These are phyloP conservation scores for Anguilla japonica DNA, from an alignment of 2,113 vertebrate genomes.

Conservation along the genomic window DNA sequence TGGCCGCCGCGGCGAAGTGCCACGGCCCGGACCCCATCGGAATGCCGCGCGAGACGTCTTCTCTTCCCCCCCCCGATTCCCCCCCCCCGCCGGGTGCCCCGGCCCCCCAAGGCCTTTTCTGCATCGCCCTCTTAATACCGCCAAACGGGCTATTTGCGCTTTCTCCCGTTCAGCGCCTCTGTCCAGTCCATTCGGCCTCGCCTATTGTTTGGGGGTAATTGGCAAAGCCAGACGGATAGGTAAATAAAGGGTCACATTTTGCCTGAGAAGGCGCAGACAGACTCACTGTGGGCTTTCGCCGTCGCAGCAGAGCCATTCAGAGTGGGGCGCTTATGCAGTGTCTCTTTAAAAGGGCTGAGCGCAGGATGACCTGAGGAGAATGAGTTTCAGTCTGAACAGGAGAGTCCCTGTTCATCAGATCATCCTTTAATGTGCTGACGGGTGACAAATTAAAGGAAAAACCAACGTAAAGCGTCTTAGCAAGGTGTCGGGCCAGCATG, in stretches of 20 bases:
- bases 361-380: background rate
- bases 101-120: constrained; percentile 9
- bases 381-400: background rate
- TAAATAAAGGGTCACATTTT: background rate
- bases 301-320: background rate
- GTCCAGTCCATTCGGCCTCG: background rate
- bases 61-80: background rate
- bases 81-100: constrained; percentile 8
- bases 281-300: background rate
- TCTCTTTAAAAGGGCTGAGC: background rate
- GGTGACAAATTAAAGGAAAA: too few relatives aligned
- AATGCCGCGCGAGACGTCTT: background rate
- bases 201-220: background rate
- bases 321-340: background rate
- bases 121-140: constrained; percentile 26
- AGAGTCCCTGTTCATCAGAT: background rate
- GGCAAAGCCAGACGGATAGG: background rate
- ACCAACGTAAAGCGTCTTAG: too few relatives aligned
- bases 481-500: too few relatives aligned
- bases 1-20: background rate
- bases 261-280: background rate
- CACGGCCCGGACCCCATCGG: background rate
- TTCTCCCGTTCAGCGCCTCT: background rate
- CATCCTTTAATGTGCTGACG: background rate
- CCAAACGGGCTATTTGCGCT: constrained; percentile 14